phyloP scores from a whole-genome alignment of 2,888 invertebrate species.

The Nomada fucata region DNA sequence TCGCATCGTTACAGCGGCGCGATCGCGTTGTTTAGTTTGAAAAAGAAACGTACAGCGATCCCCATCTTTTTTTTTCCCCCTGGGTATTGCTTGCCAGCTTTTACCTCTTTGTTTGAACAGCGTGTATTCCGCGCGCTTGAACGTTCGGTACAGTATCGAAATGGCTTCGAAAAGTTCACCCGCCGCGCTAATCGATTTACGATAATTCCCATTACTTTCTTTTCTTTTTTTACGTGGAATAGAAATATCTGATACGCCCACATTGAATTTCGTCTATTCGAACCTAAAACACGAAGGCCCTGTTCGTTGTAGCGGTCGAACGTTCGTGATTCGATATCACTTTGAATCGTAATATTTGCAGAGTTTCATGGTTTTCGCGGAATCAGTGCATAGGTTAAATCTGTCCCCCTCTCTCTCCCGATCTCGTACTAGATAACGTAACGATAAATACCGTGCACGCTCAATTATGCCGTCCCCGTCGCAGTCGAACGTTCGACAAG shows the following conservation, averaged over 20 bases:
- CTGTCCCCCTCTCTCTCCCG: too few species aligned
- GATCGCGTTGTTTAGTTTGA: neutral
- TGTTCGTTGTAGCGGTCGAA: too few species aligned
- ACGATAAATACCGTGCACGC: conserved; percentile 30
- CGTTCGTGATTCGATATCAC: too few species aligned
- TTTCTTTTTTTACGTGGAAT: too few species aligned
- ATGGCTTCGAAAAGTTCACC: neutral
- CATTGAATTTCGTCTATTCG: too few species aligned
- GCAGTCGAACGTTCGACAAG: neutral
- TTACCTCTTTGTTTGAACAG: neutral
- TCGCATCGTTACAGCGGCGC: neutral
- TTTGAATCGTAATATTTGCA: too few species aligned
- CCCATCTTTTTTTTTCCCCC: neutral
- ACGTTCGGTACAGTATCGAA: neutral
- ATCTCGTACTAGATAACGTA: neutral
- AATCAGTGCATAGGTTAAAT: too few species aligned
- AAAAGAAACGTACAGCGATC: neutral
- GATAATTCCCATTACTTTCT: neutral
- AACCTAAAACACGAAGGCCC: too few species aligned
- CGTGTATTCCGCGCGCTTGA: neutral
- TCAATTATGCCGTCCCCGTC: conserved; percentile 9
- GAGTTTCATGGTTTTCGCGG: too few species aligned
- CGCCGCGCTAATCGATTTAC: neutral
- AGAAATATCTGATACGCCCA: too few species aligned
- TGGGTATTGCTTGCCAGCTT: neutral